Conservation (phyloP, 2,797 vertebrate species). For the Artibeus jamaicensis region DNA sequence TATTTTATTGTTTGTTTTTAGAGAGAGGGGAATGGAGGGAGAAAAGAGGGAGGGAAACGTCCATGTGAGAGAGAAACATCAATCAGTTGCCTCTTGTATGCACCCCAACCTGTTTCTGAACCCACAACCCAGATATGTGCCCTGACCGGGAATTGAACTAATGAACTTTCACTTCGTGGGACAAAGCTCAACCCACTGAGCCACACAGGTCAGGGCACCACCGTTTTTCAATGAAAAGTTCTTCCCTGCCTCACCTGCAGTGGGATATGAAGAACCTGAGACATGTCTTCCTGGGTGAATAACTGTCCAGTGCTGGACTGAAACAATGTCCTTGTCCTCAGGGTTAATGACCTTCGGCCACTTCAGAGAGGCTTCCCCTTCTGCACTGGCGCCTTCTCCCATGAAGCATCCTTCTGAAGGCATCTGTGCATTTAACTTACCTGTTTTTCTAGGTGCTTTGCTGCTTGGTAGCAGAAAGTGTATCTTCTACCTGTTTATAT, state of each 20-base stretch:
- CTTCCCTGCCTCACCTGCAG: background rate
- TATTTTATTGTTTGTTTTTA: too few relatives aligned
- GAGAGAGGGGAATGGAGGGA: too few relatives aligned
- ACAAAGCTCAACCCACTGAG: too few relatives aligned
- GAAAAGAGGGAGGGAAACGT: too few relatives aligned
- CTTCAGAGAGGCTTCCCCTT: background rate
- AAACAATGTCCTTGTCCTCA: background rate
- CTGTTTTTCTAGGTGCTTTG: background rate
- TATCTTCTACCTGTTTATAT: background rate
- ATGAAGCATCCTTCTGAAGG: background rate
- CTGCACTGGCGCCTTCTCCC: background rate
- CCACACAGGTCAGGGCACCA: too few relatives aligned
- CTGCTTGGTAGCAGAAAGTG: background rate
- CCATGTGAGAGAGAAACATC: too few relatives aligned
- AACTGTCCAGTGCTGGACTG: fast-evolving
- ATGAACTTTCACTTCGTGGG: too few relatives aligned
- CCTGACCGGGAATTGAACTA: too few relatives aligned
- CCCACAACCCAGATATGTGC: too few relatives aligned
- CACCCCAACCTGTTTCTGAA: too few relatives aligned
- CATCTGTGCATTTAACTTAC: background rate
- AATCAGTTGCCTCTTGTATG: too few relatives aligned
- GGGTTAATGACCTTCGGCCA: background rate
- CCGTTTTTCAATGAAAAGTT: background rate
- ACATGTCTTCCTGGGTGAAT: background rate
- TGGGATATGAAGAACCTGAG: background rate